Base-by-base conservation (phyloP, 2,113 vertebrate genomes). In the Psephotus haematonotus region DNA sequence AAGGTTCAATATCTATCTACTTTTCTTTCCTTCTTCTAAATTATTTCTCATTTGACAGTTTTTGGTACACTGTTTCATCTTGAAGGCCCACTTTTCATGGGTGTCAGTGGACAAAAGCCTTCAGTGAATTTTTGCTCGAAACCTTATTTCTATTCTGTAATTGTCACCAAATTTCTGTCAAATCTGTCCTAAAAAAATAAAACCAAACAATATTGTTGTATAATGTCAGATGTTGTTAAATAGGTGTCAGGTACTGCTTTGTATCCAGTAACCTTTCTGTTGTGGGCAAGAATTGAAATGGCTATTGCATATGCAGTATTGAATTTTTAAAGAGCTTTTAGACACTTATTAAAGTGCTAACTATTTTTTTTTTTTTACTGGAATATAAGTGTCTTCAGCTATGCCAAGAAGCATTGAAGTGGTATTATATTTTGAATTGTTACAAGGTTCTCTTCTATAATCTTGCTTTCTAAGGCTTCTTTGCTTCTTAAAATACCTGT, bases 291-390 rank as follows among this genome's bases (percentile, higher is more conserved):
- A 69, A 65, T 84, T 0, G 3, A 89, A 92, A 84, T 68, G 60
- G 41, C 60, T 74, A 18, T 86, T 93, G 57, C 63, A 64, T 93
- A 82, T 79, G 78, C 75, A 91, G 20, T 44, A 81, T 15, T 79
- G 62, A 84, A 76, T 90, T 92, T 82, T 75, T 92, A 75, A 90
- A 88, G 71, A 63, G 43, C 44, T 92, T 93, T 50, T 75, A 69
- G 65, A 37, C 15, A 31, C 35, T 88, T 80, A 14, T 35, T 72
- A 52, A 87, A 87, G 62, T 82, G 28, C 39, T 91, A 50, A 57
- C 20, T 86, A 23, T 65, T 86, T 92, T 91, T 59, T 89, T 65
- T 35, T 80, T 95, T 95, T 72, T 70, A 23, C 74, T 88, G 65
- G 65, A 91, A 52, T 70, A 5, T 17, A 74, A 75, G 43, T 84